Conservation (phyloP, 2,113 vertebrate genomes). For the Sinosuthora webbiana region DNA sequence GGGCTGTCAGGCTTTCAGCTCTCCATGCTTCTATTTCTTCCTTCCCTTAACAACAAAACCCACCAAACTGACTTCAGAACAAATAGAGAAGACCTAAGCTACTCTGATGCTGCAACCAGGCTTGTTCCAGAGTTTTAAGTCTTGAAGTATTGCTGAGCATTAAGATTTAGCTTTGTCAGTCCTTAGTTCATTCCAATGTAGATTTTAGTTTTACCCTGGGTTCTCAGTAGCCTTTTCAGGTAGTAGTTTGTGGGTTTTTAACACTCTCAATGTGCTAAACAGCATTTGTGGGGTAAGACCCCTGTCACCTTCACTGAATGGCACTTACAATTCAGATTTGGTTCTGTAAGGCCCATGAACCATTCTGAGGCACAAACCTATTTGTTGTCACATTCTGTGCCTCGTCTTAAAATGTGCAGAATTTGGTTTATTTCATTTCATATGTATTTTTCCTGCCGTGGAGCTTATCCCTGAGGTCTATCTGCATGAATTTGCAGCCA, state of each 20-base stretch:
- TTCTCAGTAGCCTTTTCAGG: background rate
- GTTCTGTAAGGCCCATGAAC: background rate
- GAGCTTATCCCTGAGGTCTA: background rate
- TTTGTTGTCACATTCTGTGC: background rate
- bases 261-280: background rate
- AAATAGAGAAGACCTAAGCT: background rate
- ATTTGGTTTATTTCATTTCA: background rate
- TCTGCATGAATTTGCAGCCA: background rate
- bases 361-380: background rate
- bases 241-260: background rate
- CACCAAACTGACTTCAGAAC: background rate
- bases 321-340: background rate
- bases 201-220: background rate
- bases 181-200: background rate
- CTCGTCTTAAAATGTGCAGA: background rate
- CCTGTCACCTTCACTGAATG: background rate
- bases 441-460: background rate
- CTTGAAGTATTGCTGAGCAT: background rate
- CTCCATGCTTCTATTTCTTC: background rate
- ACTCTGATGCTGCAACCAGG: background rate
- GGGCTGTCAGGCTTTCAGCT: background rate
- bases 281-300: rapidly evolving
- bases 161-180: background rate
- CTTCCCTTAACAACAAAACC: background rate
- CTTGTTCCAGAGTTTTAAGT: background rate